Conservation (phyloP, 92 coral and sea anemone genomes). For the Nematostella vectensis region DNA sequence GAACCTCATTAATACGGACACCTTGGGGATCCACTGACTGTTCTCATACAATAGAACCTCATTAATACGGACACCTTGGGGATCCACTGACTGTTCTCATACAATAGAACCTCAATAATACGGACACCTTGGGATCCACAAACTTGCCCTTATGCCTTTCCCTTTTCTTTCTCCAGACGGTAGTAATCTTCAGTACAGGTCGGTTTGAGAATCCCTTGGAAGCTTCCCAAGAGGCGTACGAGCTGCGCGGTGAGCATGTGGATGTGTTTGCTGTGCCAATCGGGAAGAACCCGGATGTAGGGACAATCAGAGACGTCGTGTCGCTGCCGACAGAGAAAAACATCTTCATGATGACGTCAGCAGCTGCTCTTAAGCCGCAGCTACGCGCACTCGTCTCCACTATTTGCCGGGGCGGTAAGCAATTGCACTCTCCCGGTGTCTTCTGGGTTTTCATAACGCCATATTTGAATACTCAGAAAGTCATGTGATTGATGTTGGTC, state of each 20-base stretch:
- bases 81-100: too few species aligned
- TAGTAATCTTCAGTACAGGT: conserved; percentile 52
- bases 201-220: conserved; percentile 22
- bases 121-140: too few species aligned
- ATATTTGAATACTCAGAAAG: too few species aligned
- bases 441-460: too few species aligned
- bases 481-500: too few species aligned
- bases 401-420: conserved; percentile 24
- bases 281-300: conserved; percentile 16
- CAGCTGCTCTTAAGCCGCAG: conserved; percentile 17
- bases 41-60: too few species aligned
- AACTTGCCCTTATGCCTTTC: too few species aligned
- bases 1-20: too few species aligned
- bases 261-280: conserved; percentile 56
- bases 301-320: conserved; percentile 7
- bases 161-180: conserved; percentile 36
- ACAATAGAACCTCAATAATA: too few species aligned
- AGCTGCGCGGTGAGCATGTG: conserved; percentile 29
- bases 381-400: conserved; percentile 18
- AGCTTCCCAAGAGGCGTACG: conserved; percentile 27
- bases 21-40: too few species aligned
- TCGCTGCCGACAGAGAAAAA: conserved; percentile 9
- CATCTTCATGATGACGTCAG: conserved; percentile 21
- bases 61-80: too few species aligned
- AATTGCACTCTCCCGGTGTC: too few species aligned